Evolutionary conservation across 2,113 vertebrate species (phyloP), one percentile per base, ranked within the genome.

Genomic region (Scopus umbretta): DNA sequence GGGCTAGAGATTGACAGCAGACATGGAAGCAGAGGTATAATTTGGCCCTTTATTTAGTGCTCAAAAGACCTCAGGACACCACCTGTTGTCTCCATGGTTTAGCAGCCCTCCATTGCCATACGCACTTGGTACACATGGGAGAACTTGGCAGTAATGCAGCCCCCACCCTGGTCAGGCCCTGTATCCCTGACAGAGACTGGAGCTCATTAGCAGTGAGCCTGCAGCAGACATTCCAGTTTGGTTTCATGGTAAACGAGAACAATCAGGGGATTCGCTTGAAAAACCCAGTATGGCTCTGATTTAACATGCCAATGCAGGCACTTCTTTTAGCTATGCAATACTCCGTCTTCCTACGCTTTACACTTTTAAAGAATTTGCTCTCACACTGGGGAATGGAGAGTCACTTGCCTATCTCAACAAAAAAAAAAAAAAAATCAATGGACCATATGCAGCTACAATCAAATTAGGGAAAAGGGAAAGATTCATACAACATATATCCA

Each of bases 81-180:
- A 21, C 2, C 1, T 4, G 22, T 19, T 21, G 5, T 21, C 43
- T 67, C 29, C 50, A 16, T 10, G 17, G 25, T 26, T n/a, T 45
- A 10, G 23, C 63, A 65, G 23, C 17, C 42, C 22, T 62, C 78
- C 5, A 3, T 30, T 68, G 61, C 43, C 18, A 5, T 0, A 1
- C 21, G 59, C 6, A 9, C 11, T n/a, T 23, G 30, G 52, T 53
- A 29, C 42, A 43, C 9, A 7, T 5, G 0, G 7, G 40, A 67
- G 15, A 74, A 58, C 19, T 13, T 49, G 36, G 47, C 47, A 34
- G 50, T 14, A 45, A 38, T 4, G 23, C 43, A 82, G 42, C 50
- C 18, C 17, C 12, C 9, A 21, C 23, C 5, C 11, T 1, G 0
- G 21, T 43, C n/a, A 58, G 50, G 18, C 9, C 36, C 29, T 42